A percentile compares a stretch with the other conserved stretches of the same genome.
These are phyloP conservation scores for Eremobia ochroleuca DNA, from an alignment of 2,888 invertebrate genomes.

Conservation along the genomic window DNA sequence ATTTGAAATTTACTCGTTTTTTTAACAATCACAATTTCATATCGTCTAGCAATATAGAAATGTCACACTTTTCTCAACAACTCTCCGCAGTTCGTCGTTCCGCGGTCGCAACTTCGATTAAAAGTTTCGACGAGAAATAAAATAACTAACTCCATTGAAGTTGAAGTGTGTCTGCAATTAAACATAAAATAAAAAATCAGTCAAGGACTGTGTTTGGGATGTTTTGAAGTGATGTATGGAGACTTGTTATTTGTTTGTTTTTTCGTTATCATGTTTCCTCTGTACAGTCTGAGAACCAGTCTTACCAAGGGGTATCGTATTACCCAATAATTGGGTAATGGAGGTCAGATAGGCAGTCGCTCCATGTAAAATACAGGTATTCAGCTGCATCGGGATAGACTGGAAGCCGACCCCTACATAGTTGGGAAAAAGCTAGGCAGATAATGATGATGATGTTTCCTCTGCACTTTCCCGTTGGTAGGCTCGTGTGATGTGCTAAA, in stretches of 20 bases:
- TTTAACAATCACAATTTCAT: not conserved
- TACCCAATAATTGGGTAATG: too few species aligned
- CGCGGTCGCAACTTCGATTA: constrained; percentile 31
- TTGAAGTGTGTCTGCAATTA: constrained; percentile 30
- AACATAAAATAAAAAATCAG: constrained; percentile 9
- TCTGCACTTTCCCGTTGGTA: not conserved
- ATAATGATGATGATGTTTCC: too few species aligned
- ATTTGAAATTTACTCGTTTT: not conserved
- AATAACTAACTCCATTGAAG: constrained; percentile 23
- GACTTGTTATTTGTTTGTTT: constrained; percentile 16
- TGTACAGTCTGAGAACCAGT: too few species aligned
- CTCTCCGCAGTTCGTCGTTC: not conserved
- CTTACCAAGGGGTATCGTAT: too few species aligned
- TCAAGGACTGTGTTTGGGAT: constrained; percentile 1
- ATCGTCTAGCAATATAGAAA: constrained; percentile 22
- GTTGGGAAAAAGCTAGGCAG: too few species aligned
- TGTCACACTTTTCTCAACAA: constrained; percentile 9
- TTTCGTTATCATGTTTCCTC: not conserved
- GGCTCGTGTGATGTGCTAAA: not conserved
- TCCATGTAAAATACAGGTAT: too few species aligned
- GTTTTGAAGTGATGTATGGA: not conserved
- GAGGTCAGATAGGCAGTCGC: too few species aligned
- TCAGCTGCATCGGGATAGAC: too few species aligned
- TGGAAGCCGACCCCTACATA: too few species aligned
- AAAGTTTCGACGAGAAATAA: constrained; percentile 36